Evolutionary conservation across 2,888 invertebrate species (phyloP), one percentile per base, ranked within the genome.

Genomic region (Agrochola circellaris): DNA sequence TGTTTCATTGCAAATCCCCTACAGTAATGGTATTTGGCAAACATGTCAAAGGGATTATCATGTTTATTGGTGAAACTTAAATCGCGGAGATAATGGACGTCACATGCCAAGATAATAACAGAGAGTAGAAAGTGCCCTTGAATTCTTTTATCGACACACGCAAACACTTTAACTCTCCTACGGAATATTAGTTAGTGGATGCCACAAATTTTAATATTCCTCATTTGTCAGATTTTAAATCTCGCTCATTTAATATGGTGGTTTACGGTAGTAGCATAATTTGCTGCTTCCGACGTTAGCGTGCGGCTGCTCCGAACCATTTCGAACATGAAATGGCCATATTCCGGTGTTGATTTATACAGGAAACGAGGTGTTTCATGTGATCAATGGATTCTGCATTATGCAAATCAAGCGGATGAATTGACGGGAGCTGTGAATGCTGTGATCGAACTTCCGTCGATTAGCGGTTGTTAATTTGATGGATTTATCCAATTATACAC

Each of bases 221-320:
- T 75, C 81, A 70, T 79, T 79, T 80, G 75, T 86, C 77, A 79
- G 66, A 84, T 79, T 82, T 81, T 68, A 76, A 83, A 86, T 82
- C 73, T 81, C 68, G 66, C 74, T 38, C 58, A 74, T 82, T 81
- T 80, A 64, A 79, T 77, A 67, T 61, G 61, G 67, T 76, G 81
- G 64, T 87, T 83, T 88, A 88, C 80, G 67, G 84, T 83, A 84
- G 82, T 75, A 83, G 85, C 74, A 69, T 93, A 91, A 93, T 91
- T 86, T 81, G 75, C 87, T 64, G 90, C 93, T 95, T 94, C 94
- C 94, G 93, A 91, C 79, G 84, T 77, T 94, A 87, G 94, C 93
- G 92, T 94, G 94, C 83, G 89, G 79, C 75, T 80, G 82, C 79
- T 85, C 85, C 87, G 82, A 89, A 89, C 89, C 89, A 87, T 90